Percentiles rank a stretch among this genome's conserved stretches.
Evolutionary conservation across 2,888 invertebrate species (phyloP).

Genomic region (Drosophila kanekoi): DNA sequence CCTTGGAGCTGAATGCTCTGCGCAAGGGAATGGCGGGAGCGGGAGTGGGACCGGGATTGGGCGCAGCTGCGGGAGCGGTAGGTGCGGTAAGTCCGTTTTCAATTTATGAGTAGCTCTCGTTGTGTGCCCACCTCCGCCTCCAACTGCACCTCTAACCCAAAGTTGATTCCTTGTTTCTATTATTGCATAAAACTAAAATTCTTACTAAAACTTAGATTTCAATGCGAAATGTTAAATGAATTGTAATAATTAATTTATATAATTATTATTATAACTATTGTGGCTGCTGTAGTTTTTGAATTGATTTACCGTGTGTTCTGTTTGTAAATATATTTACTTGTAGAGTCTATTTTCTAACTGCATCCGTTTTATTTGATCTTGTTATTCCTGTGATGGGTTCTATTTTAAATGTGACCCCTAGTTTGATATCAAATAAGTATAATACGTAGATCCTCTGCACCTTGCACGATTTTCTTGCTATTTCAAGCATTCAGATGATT

Average conservation of each 20-base stretch:
- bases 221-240: conserved; percentile 18
- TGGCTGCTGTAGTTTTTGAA: conserved; percentile 34
- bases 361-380: conserved; percentile 50
- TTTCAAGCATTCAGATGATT: not conserved
- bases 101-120: conserved; percentile 71
- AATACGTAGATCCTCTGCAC: conserved; percentile 11
- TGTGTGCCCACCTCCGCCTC: conserved; percentile 55
- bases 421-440: not conserved
- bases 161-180: conserved; percentile 46
- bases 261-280: conserved; percentile 32
- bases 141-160: conserved; percentile 64
- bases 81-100: conserved; percentile 84
- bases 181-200: conserved; percentile 19
- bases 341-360: conserved; percentile 40
- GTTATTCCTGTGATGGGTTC: conserved; percentile 30
- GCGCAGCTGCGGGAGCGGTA: conserved; percentile 66
- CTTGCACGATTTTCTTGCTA: not conserved
- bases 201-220: conserved; percentile 17
- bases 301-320: conserved; percentile 49
- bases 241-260: conserved; percentile 24
- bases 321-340: conserved; percentile 54
- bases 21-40: conserved; percentile 79
- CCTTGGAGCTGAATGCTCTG: conserved; percentile 70
- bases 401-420: not conserved
- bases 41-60: conserved; percentile 53